Base-by-base conservation (phyloP, 2,888 invertebrate species). In the Amorpha juglandis region DNA sequence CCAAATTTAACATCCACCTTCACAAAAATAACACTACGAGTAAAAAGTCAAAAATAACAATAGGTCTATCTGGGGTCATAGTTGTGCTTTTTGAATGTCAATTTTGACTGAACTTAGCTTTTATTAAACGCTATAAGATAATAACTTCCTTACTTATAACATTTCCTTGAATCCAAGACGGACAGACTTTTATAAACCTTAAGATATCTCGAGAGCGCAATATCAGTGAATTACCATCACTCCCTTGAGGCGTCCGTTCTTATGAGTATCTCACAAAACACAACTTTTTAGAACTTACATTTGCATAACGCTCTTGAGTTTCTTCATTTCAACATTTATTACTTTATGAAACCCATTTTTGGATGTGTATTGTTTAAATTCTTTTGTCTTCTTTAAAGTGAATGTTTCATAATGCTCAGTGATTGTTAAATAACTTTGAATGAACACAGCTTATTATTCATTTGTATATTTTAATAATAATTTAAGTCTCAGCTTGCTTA, bases 231-330 rank as follows among this genome's bases (percentile, higher is more conserved):
- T 64, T 38, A 19, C 35, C 64, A 71, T 70, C 67, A 64, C 70
- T 63, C 72, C 74, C 72, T 69, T 63, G 63, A 69, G 71, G 69
- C 72, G 64, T 69, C 63, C 68, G 63, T 62, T 65, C 68, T 77
- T 78, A 79, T 71, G 69, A 71, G 71, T 72, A 71, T 77, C 77
- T 11, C 74, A 75, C 76, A 78, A 81, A 73, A 72, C 70, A 65
- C 70, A 78, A 80, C 75, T 79, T 76, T 70, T 72, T 64, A 64
- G 68, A 70, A 70, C 72, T 68, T 75, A 68, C 76, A 86, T 88
- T 85, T 86, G 78, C 87, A 88, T 88, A 85, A 83, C 80, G 82
- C 83, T 83, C 79, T 53, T 27, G 53, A 53, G 33, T 53, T 64
- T 64, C 53, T 64, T 58, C 58, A 58, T 58, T 58, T 58, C 58